Percentiles rank a stretch among this genome's conserved stretches.
Evolutionary conservation across 2,888 invertebrate species (phyloP).

Genomic region (Phytoseiulus persimilis): DNA sequence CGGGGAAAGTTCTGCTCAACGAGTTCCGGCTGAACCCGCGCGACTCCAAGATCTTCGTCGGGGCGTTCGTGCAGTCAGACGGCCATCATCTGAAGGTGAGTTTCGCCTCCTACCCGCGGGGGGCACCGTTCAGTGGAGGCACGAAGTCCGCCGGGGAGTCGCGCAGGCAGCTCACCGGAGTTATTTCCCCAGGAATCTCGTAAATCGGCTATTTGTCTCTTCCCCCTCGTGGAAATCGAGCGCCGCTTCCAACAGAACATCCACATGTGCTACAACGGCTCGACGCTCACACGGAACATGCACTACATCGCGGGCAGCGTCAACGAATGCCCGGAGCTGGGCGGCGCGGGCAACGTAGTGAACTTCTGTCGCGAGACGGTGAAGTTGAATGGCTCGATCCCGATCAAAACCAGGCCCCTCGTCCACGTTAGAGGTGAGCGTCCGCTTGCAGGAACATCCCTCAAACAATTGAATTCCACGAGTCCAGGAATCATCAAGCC

Average conservation of each 20-base stretch:
- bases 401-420: conserved; percentile 66
- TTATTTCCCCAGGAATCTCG: conserved; percentile 18
- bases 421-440: conserved; percentile 40
- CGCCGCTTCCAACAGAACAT: conserved; percentile 90
- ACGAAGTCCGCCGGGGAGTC: no score
- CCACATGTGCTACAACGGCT: conserved; percentile 92
- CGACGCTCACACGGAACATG: conserved; percentile 80
- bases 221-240: conserved; percentile 78
- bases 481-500: no score
- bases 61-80: conserved; percentile 59
- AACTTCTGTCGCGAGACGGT: conserved; percentile 85
- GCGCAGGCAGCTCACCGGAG: no score
- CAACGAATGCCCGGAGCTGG: conserved; percentile 78
- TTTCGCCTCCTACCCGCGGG: conserved; percentile 55
- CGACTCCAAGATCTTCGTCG: conserved; percentile 61
- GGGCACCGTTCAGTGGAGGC: no score
- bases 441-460: no score
- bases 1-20: conserved; percentile 63
- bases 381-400: conserved; percentile 79
- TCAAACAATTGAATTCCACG: background rate
- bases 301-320: conserved; percentile 83
- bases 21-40: background rate
- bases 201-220: conserved; percentile 81
- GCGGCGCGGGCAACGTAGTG: conserved; percentile 76
- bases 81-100: conserved; percentile 25